Evolutionary conservation across 2,888 invertebrate genomes (phyloP).

Genomic region (Tetranychus piercei): DNA sequence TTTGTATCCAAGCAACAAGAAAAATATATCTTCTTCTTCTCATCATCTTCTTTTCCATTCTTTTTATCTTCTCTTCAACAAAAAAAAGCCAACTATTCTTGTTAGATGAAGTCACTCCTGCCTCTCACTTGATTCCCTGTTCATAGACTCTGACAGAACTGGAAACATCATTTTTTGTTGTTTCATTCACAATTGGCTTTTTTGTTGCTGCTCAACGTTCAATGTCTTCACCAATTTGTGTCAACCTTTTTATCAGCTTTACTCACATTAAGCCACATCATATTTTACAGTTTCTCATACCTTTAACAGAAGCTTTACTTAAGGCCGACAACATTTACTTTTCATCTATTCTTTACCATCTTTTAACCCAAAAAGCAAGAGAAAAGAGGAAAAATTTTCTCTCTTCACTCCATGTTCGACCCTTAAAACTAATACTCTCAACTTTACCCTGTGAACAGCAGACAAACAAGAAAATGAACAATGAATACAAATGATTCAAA

Average conservation of each 20-base stretch:
- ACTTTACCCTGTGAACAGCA: too few species aligned
- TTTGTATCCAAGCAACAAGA: not conserved
- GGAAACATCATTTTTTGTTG: not conserved
- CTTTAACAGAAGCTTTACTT: too few species aligned
- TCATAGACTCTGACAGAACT: not conserved
- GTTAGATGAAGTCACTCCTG: too few species aligned
- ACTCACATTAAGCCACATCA: not conserved
- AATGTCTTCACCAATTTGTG: not conserved
- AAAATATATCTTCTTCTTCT: not conserved
- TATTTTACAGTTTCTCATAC: too few species aligned
- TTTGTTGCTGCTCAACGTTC: not conserved
- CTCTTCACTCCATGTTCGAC: too few species aligned
- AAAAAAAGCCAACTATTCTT: too few species aligned
- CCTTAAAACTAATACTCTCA: too few species aligned
- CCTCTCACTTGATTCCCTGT: too few species aligned
- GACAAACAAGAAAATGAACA: not conserved
- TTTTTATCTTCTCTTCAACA: not conserved
- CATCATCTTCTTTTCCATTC: not conserved
- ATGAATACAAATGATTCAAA: conserved; percentile 5
- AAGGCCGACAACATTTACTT: too few species aligned
- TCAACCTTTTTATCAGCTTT: not conserved
- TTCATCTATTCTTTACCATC: too few species aligned
- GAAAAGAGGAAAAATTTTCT: too few species aligned
- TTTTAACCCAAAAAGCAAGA: too few species aligned
- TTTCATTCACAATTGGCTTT: not conserved